Conservation (phyloP, 30 jellyfish, hydroid and myxozoan genomes). For the Hydractinia symbiolongicarpus region DNA sequence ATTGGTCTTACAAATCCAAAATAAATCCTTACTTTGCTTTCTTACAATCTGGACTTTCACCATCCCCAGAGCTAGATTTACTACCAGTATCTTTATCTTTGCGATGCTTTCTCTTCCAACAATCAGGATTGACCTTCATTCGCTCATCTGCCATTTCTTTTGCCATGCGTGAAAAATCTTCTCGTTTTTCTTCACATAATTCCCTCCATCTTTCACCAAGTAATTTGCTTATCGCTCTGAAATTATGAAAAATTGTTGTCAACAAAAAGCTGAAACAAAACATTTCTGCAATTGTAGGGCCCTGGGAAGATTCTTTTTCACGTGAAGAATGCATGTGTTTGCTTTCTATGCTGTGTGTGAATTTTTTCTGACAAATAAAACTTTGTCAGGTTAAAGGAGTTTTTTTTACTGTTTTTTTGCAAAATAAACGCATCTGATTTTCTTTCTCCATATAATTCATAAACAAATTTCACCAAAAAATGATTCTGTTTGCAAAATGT, state of each 20-base stretch:
- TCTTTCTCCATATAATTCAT: too few relatives aligned
- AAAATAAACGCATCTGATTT: too few relatives aligned
- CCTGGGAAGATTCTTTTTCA: not conserved
- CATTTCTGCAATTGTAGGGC: not conserved
- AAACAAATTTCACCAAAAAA: too few relatives aligned
- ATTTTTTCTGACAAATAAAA: too few relatives aligned
- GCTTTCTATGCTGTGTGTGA: too few relatives aligned
- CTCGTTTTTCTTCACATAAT: slow-evolving; percentile 70
- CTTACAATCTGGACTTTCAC: slow-evolving; percentile 5
- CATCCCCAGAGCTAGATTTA: slow-evolving; percentile 14
- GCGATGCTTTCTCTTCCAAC: slow-evolving; percentile 97
- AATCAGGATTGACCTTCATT: slow-evolving; percentile 83
- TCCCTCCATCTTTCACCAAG: slow-evolving; percentile 97
- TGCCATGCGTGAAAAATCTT: slow-evolving; percentile 78
- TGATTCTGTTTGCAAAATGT: too few relatives aligned
- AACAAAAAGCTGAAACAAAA: not conserved
- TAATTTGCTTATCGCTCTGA: slow-evolving; percentile 78
- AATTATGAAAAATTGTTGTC: not conserved
- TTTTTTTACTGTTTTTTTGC: too few relatives aligned
- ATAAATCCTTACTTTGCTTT: not conserved
- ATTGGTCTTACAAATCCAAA: too few relatives aligned
- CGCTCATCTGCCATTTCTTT: slow-evolving; percentile 97
- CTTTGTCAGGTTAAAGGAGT: too few relatives aligned
- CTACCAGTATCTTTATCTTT: slow-evolving; percentile 56
- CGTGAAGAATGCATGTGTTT: too few relatives aligned